A percentile compares a stretch with the other conserved stretches of the same genome.
These are phyloP conservation scores for Egretta garzetta DNA, from an alignment of 2,113 vertebrate genomes.

Conservation along the genomic window DNA sequence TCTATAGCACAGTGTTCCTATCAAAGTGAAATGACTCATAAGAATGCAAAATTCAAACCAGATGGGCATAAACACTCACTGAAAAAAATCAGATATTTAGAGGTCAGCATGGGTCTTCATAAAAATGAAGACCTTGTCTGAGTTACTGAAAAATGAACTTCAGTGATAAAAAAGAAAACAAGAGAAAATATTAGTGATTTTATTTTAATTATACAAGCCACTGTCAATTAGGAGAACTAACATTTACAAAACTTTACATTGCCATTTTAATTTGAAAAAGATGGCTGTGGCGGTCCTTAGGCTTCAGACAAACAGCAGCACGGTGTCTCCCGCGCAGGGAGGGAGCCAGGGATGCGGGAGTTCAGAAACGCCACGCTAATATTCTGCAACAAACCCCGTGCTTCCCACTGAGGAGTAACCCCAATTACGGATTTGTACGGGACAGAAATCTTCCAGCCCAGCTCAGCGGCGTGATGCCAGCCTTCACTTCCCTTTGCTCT, in stretches of 20 bases:
- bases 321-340: not conserved
- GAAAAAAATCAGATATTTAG: constrained; percentile 77
- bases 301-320: constrained; percentile 47
- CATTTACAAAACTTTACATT: constrained; percentile 73
- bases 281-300: constrained; percentile 48
- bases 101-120: constrained; percentile 80
- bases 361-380: constrained; percentile 21
- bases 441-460: constrained; percentile 48
- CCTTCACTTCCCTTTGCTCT: constrained; percentile 48
- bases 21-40: constrained; percentile 87
- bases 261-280: constrained; percentile 75
- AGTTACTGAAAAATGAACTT: constrained; percentile 73
- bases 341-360: not conserved
- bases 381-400: not conserved
- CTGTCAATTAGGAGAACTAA: constrained; percentile 74
- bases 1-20: constrained; percentile 78
- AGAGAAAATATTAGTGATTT: constrained; percentile 73
- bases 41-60: constrained; percentile 86
- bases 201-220: constrained; percentile 76
- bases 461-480: constrained; percentile 24
- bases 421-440: constrained; percentile 37
- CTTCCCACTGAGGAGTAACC: constrained; percentile 52
- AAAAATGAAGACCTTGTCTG: constrained; percentile 81
- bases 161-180: constrained; percentile 68
- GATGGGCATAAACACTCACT: constrained; percentile 82